phyloP scores from a whole-genome alignment of 2,888 invertebrate species.

The Melangyna quadrimaculata region DNA sequence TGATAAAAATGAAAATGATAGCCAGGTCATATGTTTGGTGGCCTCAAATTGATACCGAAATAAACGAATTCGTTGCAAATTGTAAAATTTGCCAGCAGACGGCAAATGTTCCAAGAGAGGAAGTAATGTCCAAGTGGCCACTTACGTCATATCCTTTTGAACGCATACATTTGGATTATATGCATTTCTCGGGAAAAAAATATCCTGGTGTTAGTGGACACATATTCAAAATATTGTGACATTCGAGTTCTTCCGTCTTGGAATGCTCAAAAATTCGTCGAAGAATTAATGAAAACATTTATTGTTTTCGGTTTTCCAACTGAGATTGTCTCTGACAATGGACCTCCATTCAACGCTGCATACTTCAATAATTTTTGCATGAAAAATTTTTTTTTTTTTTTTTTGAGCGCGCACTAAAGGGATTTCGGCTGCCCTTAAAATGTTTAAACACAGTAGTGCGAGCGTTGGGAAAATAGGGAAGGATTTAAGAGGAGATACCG shows the following conservation, averaged over 20 bases:
- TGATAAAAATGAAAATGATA: conserved; percentile 74
- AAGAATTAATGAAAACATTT: neutral
- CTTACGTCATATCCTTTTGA: conserved; percentile 57
- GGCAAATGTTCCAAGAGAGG: conserved; percentile 20
- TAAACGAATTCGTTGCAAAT: conserved; percentile 70
- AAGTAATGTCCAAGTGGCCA: conserved; percentile 20
- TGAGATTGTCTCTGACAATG: conserved; percentile 7
- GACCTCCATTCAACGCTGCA: conserved; percentile 10
- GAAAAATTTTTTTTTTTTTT: too few relatives aligned
- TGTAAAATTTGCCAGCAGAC: conserved; percentile 60
- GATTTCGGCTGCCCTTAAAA: too few relatives aligned
- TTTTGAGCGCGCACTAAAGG: too few relatives aligned
- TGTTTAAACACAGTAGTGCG: too few relatives aligned
- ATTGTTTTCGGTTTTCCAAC: conserved; percentile 16
- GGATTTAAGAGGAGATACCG: too few relatives aligned
- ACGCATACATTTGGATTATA: conserved; percentile 65
- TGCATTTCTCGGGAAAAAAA: conserved; percentile 11
- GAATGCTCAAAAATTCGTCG: conserved; percentile 23
- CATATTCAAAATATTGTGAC: conserved; percentile 30
- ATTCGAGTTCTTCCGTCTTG: conserved; percentile 4
- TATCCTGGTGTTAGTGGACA: conserved; percentile 19
- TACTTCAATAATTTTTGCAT: conserved; percentile 4
- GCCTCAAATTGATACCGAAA: conserved; percentile 74
- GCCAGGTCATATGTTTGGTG: conserved; percentile 75
- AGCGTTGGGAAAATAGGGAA: too few relatives aligned